A percentile compares a stretch with the other conserved stretches of the same genome.
Conservation (phyloP, 1,140 invertebrate genomes). For the Hylaeus anthracinus region DNA sequence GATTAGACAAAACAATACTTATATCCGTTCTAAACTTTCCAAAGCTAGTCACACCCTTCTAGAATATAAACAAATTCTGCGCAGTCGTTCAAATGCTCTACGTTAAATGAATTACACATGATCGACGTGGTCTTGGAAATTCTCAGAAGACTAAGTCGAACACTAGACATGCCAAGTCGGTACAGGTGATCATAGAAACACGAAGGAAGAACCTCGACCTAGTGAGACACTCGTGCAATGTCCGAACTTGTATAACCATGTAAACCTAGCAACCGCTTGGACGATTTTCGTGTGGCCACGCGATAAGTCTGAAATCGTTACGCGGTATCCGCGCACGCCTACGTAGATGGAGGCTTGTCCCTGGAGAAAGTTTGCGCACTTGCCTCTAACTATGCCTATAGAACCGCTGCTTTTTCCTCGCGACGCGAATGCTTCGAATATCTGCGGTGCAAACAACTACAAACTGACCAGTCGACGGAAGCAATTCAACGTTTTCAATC, state of each 20-base stretch:
- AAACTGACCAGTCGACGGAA: no score
- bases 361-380: conserved; percentile 60
- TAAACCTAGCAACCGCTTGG: neutral
- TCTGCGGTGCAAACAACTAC: neutral
- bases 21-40: no score
- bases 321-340: conserved; percentile 27
- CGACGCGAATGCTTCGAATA: conserved; percentile 22
- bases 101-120: no score
- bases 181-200: neutral
- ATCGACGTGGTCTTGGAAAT: no score
- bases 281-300: neutral
- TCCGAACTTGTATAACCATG: no score
- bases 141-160: no score
- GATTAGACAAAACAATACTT: no score
- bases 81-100: no score
- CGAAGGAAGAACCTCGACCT: neutral
- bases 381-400: conserved; percentile 32
- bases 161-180: no score
- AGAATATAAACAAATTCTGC: no score
- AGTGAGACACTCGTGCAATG: neutral
- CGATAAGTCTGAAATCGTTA: conserved; percentile 33
- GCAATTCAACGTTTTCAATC: no score
- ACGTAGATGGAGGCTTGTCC: conserved; percentile 46
- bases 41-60: no score
- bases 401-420: conserved; percentile 27